These are phyloP conservation scores for Antigone vipio DNA, from an alignment of 2,113 vertebrate genomes.

Conservation along the genomic window DNA sequence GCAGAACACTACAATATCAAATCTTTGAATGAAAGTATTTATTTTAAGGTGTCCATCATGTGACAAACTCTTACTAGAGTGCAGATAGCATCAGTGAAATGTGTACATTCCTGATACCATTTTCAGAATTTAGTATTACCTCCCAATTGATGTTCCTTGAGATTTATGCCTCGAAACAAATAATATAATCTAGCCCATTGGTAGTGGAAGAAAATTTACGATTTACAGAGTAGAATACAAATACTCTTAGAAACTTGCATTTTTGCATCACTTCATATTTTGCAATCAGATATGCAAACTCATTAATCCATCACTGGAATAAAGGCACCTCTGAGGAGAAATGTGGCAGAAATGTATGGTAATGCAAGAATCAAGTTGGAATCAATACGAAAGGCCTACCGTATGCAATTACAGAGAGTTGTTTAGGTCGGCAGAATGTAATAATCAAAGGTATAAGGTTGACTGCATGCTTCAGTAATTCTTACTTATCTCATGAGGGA, in stretches of 20 bases:
- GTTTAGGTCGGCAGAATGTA: neutral
- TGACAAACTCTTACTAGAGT: neutral
- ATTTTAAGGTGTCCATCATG: neutral
- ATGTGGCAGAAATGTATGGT: neutral
- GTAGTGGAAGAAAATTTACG: neutral
- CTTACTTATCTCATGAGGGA: neutral
- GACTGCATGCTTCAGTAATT: neutral
- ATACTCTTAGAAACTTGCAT: neutral
- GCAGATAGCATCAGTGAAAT: neutral
- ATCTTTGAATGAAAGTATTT: neutral
- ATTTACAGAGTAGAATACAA: neutral
- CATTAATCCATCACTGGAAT: neutral
- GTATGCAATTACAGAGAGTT: neutral
- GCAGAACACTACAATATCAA: neutral
- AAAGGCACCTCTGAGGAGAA: neutral
- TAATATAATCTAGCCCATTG: neutral
- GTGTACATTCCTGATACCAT: neutral
- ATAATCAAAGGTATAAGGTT: neutral
- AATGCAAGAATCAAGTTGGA: neutral
- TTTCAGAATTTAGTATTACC: neutral
- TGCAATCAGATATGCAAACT: neutral
- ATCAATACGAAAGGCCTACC: neutral
- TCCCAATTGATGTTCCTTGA: neutral
- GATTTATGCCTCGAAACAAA: neutral
- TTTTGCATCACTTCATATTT: neutral